These are phyloP conservation scores for Scaeva pyrastri DNA, from an alignment of 2,888 invertebrate genomes.

Conservation along the genomic window DNA sequence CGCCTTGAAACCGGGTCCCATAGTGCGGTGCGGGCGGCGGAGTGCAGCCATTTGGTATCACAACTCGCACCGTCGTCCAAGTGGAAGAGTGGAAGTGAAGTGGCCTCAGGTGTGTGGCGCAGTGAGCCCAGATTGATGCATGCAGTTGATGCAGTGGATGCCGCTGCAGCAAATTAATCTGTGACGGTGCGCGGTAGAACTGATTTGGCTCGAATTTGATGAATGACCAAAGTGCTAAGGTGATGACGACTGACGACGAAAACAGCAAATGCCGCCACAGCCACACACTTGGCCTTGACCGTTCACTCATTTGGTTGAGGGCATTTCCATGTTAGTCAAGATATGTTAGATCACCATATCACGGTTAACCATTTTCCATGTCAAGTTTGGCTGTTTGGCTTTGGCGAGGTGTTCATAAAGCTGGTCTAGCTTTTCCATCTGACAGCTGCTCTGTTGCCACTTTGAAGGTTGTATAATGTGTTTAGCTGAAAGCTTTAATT, in stretches of 20 bases:
- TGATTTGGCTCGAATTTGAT: conserved; percentile 61
- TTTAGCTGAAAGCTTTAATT: conserved; percentile 69
- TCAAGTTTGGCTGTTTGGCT: too few species aligned
- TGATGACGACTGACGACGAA: conserved; percentile 52
- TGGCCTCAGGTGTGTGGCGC: conserved; percentile 51
- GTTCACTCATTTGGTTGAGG: conserved; percentile 48
- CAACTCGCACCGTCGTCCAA: conserved; percentile 59
- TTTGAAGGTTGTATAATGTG: conserved; percentile 56
- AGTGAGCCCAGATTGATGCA: neutral
- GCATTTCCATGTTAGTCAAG: conserved; percentile 63
- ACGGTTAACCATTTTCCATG: conserved; percentile 52
- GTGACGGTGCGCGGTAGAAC: conserved; percentile 21
- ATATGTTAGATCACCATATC: conserved; percentile 26
- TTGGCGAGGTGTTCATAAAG: conserved; percentile 63
- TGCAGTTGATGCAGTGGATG: neutral
- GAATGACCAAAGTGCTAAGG: conserved; percentile 51
- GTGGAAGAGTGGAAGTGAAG: conserved; percentile 57
- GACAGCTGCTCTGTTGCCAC: conserved; percentile 54
- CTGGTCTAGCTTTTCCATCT: conserved; percentile 41
- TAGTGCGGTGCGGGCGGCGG: too few species aligned
- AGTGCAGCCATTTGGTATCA: conserved; percentile 36
- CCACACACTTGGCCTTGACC: conserved; percentile 70
- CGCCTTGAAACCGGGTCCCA: conserved; percentile 43
- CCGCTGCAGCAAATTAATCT: conserved; percentile 19
- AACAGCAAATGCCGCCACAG: conserved; percentile 35